A percentile compares a stretch with the other conserved stretches of the same genome.
phyloP scores from a whole-genome alignment of 2,888 invertebrate species.

The Latrodectus elegans region DNA sequence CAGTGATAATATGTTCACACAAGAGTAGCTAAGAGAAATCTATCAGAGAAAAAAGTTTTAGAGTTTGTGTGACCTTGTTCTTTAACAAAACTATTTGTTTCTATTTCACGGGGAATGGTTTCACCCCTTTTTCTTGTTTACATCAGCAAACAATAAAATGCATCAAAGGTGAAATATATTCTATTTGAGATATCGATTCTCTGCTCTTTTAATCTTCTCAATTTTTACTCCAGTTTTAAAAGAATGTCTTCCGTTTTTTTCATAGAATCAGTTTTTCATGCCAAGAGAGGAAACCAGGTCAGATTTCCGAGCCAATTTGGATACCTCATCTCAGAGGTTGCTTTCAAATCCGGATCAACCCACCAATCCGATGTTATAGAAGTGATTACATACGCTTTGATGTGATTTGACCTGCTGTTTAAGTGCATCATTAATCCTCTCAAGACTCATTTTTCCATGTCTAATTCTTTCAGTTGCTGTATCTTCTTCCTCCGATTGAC shows the following conservation, averaged over 20 bases:
- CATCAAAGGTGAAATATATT: conserved; percentile 4
- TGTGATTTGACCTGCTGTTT: not conserved
- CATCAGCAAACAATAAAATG: conserved; percentile 7
- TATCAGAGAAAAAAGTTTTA: not conserved
- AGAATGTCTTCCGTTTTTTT: not conserved
- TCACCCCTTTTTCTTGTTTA: conserved; percentile 4
- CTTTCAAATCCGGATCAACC: conserved; percentile 39
- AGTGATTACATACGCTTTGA: conserved; percentile 20
- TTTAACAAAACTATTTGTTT: not conserved
- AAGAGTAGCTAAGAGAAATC: conserved; percentile 3
- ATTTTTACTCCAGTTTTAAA: not conserved
- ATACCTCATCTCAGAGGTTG: conserved; percentile 10
- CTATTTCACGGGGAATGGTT: conserved; percentile 11
- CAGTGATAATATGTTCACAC: not conserved
- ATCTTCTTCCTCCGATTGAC: conserved; percentile 4
- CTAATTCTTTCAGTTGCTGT: conserved; percentile 38
- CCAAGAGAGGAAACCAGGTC: conserved; percentile 36
- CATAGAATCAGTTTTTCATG: not conserved
- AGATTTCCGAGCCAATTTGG: conserved; percentile 49
- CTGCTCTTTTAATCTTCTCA: not conserved
- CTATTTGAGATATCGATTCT: conserved; percentile 14
- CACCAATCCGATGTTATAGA: conserved; percentile 34
- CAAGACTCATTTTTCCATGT: conserved; percentile 43
- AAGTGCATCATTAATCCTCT: conserved; percentile 9
- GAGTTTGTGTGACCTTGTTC: not conserved